Conservation (phyloP, 2,113 vertebrate genomes). For the Silurus asotus region DNA sequence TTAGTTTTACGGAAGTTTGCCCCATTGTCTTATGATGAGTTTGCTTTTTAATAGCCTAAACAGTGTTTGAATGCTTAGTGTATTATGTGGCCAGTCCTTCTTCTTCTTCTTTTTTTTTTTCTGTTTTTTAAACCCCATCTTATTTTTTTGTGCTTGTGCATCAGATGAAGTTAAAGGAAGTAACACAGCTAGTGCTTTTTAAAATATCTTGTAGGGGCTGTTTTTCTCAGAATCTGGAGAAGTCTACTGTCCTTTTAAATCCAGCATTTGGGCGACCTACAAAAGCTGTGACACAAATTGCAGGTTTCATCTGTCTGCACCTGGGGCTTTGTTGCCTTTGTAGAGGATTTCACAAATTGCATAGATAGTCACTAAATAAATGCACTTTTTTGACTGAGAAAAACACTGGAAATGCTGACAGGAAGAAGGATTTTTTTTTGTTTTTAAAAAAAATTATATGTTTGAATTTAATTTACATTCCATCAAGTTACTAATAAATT, state of each 20-base stretch:
- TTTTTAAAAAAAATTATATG: background rate
- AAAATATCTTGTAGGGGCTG: background rate
- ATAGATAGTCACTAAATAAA: background rate
- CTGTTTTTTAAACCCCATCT: background rate
- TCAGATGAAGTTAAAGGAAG: background rate
- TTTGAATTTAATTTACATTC: background rate
- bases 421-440: background rate
- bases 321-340: background rate
- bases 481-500: background rate
- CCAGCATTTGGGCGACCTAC: background rate
- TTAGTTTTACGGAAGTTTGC: slow-evolving; percentile 7
- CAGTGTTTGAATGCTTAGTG: background rate
- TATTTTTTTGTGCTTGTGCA: background rate
- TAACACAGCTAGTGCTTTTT: background rate
- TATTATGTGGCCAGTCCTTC: background rate
- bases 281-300: background rate
- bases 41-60: slow-evolving; percentile 2
- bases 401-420: background rate
- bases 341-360: background rate
- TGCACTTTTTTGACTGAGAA: background rate
- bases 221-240: slow-evolving; percentile 6
- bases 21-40: background rate
- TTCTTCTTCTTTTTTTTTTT: too few species aligned
- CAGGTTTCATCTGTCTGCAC: background rate
- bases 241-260: background rate